Evolutionary conservation across 1,140 invertebrate species (phyloP), one percentile per base, ranked within the genome.

Genomic region (Diabrotica undecimpunctata): DNA sequence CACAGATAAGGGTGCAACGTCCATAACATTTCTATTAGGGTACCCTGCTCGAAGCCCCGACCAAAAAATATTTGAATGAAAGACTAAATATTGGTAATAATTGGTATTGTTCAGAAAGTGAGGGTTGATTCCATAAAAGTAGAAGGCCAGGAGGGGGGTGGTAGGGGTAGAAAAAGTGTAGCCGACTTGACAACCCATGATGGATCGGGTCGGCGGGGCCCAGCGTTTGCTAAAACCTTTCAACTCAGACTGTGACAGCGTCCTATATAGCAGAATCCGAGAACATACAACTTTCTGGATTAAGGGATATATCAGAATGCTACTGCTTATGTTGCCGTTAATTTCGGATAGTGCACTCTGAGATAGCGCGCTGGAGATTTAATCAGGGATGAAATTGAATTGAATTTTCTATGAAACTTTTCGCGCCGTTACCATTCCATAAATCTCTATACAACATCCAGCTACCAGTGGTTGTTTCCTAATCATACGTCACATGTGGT

Each of bases 111-210:
- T 41, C 46, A 61, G 59, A 61, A 11, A 36, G 36, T 54, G 53
- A 54, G 56, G 56, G 56, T 58, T 58, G 56, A 58, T 55, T 36
- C 54, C 13, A 36, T 55, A 55, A 55, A 54, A 55, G 54, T 14
- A 57, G 61, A 39, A 62, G 54, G 55, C 39, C 54, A 63, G 55
- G 62, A 56, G 37, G 65, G n/a, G 61, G 66, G 68, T 65, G 66
- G 62, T 58, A 64, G 57, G 67, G 67, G 66, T 66, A 65, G 66
- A 68, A 67, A 65, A 66, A 70, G 66, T 74, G 74, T 77, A 77
- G 75, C 74, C 75, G 74, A 72, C 67, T 67, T 75, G 75, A 77
- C 75, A 77, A 73, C 72, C 68, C 69, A 74, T 77, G 75, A 77
- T 77, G 75, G 75, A 77, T 77, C 72, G 74, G 69, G 60, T 64